These are phyloP conservation scores for Drosophila ogumai DNA, from an alignment of 1,140 invertebrate genomes.

Conservation along the genomic window DNA sequence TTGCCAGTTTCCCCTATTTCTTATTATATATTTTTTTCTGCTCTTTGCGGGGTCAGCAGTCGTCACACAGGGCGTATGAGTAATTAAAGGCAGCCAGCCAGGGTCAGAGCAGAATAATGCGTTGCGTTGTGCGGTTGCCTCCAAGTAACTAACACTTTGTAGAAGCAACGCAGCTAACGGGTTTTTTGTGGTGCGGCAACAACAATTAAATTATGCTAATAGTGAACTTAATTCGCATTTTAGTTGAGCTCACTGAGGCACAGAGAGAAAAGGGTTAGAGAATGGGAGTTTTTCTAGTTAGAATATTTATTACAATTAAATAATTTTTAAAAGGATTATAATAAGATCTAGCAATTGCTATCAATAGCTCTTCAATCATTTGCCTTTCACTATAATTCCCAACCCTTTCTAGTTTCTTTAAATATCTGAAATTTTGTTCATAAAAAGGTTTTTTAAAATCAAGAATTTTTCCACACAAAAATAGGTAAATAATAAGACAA, in stretches of 20 bases:
- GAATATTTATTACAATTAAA: no score
- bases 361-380: neutral
- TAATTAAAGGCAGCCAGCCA: constrained; percentile 70
- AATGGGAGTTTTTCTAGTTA: neutral
- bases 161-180: constrained; percentile 42
- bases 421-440: no score
- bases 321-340: no score
- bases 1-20: constrained; percentile 7
- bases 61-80: constrained; percentile 68
- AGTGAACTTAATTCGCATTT: constrained; percentile 22
- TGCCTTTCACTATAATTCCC: neutral
- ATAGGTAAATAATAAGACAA: no score
- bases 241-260: constrained; percentile 15
- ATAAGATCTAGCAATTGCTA: no score
- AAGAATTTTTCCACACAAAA: no score
- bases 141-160: constrained; percentile 49
- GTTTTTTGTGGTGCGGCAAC: constrained; percentile 30
- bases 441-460: no score
- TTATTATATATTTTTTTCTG: neutral
- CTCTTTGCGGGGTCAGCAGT: constrained; percentile 41
- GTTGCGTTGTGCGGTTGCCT: constrained; percentile 60
- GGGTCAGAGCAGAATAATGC: constrained; percentile 51
- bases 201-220: constrained; percentile 38
- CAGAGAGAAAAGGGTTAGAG: neutral
- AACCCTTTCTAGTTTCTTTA: no score